A percentile compares a stretch with the other conserved stretches of the same genome.
Evolutionary conservation across 2,113 vertebrate species (phyloP).

Genomic region (Eudyptes chrysolophus): DNA sequence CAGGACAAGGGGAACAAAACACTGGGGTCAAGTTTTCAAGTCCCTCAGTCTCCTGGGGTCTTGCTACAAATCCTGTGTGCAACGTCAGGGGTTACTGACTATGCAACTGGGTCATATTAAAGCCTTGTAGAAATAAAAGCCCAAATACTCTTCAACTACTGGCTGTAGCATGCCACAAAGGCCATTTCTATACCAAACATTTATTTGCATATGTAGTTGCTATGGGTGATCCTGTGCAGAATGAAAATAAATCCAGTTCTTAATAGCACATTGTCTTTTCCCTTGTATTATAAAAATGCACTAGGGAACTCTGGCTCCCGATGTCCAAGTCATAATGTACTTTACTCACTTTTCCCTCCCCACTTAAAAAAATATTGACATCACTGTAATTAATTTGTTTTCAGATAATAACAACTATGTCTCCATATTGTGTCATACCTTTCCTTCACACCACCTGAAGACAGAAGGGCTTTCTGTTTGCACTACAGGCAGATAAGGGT

Average conservation of each 20-base stretch:
- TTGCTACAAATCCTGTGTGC: not conserved
- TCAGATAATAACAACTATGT: not conserved
- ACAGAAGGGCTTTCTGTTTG: not conserved
- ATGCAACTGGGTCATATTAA: rapidly evolving
- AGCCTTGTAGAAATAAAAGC: not conserved
- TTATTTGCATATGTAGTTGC: not conserved
- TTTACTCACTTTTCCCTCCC: not conserved
- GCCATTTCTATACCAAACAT: not conserved
- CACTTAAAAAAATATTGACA: not conserved
- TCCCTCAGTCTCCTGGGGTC: not conserved
- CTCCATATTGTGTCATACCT: not conserved
- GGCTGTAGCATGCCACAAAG: not conserved
- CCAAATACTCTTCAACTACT: not conserved
- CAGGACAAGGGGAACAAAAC: not conserved
- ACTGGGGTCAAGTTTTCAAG: not conserved
- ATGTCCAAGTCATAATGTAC: rapidly evolving
- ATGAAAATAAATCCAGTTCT: not conserved
- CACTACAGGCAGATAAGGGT: not conserved
- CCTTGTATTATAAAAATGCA: not conserved
- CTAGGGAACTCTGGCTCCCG: not conserved
- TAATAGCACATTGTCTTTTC: not conserved
- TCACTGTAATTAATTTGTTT: not conserved
- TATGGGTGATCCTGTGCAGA: not conserved
- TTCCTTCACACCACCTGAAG: not conserved
- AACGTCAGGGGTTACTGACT: not conserved